Percentiles rank a stretch among this genome's conserved stretches.
These are phyloP conservation scores for Bombus confusus DNA, from an alignment of 1,140 invertebrate genomes.

Conservation along the genomic window DNA sequence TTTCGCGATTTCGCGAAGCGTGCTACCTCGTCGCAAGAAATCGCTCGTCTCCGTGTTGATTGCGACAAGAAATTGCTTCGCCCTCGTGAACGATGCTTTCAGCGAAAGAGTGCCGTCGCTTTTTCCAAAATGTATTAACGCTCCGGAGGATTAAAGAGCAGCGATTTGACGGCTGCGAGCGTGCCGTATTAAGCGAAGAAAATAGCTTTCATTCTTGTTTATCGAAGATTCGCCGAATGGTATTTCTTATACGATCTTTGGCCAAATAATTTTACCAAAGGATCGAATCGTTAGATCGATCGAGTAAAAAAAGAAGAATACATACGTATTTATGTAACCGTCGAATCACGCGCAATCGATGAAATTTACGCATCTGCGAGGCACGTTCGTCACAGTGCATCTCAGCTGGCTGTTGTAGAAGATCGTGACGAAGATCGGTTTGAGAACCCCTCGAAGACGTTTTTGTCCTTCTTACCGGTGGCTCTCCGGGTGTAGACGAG, in stretches of 20 bases:
- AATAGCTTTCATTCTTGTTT: not conserved
- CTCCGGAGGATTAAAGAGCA: not conserved
- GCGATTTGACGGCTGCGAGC: not conserved
- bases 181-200: not conserved
- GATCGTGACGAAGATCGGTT: slow-evolving; percentile 29
- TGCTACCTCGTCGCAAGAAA: not conserved
- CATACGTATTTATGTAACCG: no score
- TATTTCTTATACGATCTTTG: no score
- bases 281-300: no score
- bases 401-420: slow-evolving; percentile 22
- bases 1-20: not conserved
- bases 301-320: no score
- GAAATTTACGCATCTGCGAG: slow-evolving; percentile 4
- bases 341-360: rapidly evolving
- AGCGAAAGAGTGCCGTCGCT: no score
- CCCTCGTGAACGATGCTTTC: not conserved
- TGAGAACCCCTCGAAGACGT: slow-evolving; percentile 79
- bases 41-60: not conserved
- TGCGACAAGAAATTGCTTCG: not conserved
- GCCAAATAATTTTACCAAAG: no score
- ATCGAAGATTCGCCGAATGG: not conserved
- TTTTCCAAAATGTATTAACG: no score
- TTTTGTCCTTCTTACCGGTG: slow-evolving; percentile 72
- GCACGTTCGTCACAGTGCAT: not conserved
- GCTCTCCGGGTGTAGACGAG: slow-evolving; percentile 2